A percentile compares a stretch with the other conserved stretches of the same genome.
Conservation (phyloP, 2,113 vertebrate genomes). For the Sinocyclocheilus grahami region DNA sequence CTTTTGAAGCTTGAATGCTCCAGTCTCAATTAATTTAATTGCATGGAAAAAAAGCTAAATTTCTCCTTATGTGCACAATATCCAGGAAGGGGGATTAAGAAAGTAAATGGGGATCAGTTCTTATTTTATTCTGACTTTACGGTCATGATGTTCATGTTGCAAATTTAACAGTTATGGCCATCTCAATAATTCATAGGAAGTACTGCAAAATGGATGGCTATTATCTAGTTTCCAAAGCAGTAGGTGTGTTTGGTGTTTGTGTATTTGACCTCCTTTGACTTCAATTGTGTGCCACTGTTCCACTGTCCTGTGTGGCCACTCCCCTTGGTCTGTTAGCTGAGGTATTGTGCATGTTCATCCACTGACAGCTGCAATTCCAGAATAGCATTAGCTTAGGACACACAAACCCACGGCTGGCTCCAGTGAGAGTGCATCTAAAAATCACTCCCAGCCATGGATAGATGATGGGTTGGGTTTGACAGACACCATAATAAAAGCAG, state of each 20-base stretch:
- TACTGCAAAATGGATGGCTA: background rate
- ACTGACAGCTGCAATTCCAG: conserved; percentile 47
- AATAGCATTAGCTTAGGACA: conserved; percentile 41
- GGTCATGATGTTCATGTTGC: background rate
- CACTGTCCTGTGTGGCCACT: background rate
- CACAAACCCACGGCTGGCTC: background rate
- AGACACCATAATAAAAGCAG: conserved; percentile 18
- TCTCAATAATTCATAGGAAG: background rate
- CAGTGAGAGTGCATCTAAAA: conserved; percentile 22
- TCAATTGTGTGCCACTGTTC: conserved; percentile 35
- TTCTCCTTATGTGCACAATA: background rate
- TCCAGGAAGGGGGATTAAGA: background rate
- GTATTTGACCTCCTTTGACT: conserved; percentile 23
- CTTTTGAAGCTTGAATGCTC: background rate
- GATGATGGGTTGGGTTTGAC: conserved; percentile 23
- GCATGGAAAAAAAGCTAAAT: background rate
- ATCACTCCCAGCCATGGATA: background rate
- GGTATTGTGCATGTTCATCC: conserved; percentile 43
- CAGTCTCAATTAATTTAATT: background rate
- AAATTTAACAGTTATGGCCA: background rate
- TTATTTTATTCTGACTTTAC: background rate
- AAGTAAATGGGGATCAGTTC: background rate
- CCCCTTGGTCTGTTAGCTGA: conserved; percentile 2
- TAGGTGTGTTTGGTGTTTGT: background rate
- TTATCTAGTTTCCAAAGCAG: background rate